These are phyloP conservation scores for Pangasius krempfi DNA, from an alignment of 2,797 vertebrate genomes.

Conservation along the genomic window DNA sequence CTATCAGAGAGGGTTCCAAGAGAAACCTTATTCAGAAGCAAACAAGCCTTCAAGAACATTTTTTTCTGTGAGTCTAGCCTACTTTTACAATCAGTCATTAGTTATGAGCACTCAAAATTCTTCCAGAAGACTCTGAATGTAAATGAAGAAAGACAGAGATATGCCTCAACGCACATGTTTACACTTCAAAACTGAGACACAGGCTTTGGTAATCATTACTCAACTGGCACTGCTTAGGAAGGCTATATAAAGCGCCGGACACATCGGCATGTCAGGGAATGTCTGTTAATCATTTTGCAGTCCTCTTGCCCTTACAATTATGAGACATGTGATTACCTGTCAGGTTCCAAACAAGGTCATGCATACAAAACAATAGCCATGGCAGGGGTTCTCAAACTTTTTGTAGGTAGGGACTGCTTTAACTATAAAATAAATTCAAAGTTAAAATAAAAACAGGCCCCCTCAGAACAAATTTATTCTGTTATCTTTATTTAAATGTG, in stretches of 20 bases:
- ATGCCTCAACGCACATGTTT: not conserved
- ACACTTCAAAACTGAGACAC: constrained; percentile 26
- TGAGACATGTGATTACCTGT: constrained; percentile 37
- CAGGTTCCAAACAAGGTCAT: constrained; percentile 46
- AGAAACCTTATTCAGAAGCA: not conserved
- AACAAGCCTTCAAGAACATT: not conserved
- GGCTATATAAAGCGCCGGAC: not conserved
- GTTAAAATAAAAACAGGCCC: not conserved
- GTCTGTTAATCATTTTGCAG: constrained; percentile 68
- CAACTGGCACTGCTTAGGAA: not conserved
- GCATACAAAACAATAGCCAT: constrained; percentile 50
- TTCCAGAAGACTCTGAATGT: not conserved
- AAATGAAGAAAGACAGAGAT: not conserved
- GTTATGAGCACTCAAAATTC: not conserved
- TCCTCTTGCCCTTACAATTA: constrained; percentile 48
- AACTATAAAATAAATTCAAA: not conserved
- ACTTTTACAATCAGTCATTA: not conserved
- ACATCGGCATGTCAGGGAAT: constrained; percentile 11
- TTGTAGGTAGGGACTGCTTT: not conserved
- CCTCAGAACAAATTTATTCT: not conserved
- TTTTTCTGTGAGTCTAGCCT: not conserved
- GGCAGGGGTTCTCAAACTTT: not conserved
- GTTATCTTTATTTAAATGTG: not conserved
- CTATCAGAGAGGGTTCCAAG: not conserved
- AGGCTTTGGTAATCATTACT: constrained; percentile 49